phyloP scores from a whole-genome alignment of 2,888 invertebrate species.

The Lottia gigantea region DNA sequence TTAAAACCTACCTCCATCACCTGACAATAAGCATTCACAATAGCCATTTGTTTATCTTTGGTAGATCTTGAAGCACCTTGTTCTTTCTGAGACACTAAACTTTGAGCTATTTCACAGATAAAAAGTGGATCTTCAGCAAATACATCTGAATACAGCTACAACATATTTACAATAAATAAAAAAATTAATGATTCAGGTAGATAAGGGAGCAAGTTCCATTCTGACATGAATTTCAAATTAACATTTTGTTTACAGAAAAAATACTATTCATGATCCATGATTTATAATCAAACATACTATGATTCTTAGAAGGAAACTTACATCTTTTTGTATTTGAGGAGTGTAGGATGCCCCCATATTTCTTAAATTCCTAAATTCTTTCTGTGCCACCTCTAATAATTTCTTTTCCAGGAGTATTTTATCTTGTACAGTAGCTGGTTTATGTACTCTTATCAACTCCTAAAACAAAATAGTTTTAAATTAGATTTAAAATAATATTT shows the following conservation, averaged over 20 bases:
- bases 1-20: constrained; percentile 64
- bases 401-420: constrained; percentile 60
- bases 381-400: constrained; percentile 56
- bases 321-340: constrained; percentile 63
- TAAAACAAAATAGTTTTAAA: constrained; percentile 27
- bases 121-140: constrained; percentile 65
- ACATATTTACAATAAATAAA: neutral
- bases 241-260: too few species aligned
- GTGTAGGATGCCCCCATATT: constrained; percentile 56
- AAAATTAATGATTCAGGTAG: too few species aligned
- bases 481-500: too few species aligned
- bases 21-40: constrained; percentile 48
- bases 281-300: too few species aligned
- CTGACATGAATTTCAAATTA: too few species aligned
- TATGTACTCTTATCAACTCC: constrained; percentile 60
- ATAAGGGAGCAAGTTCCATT: too few species aligned
- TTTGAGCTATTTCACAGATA: constrained; percentile 57
- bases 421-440: constrained; percentile 54
- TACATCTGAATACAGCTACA: constrained; percentile 61
- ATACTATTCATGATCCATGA: too few species aligned
- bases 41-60: constrained; percentile 56
- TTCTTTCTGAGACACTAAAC: constrained; percentile 52
- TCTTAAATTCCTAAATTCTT: constrained; percentile 59
- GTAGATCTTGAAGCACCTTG: constrained; percentile 44
- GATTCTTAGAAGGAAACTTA: constrained; percentile 47